Evolutionary conservation across 2,888 invertebrate genomes (phyloP), one percentile per base, ranked within the genome.

Genomic region (Rhyacophila evoluta): DNA sequence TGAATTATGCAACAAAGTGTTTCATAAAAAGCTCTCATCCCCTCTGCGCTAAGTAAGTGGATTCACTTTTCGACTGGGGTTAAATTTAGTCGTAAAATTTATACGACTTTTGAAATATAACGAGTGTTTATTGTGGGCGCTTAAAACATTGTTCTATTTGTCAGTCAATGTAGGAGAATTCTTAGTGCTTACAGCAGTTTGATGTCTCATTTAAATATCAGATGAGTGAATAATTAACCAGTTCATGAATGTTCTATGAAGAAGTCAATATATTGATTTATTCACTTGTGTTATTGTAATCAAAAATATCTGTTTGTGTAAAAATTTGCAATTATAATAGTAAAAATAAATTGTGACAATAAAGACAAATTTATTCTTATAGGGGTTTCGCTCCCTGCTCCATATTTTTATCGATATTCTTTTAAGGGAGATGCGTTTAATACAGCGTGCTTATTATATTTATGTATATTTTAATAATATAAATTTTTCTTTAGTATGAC

Each of bases 51-150:
- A 19, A 55, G 55, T 25, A 55, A 55, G 55, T 25, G 25, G 55
- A 25, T 55, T 55, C 55, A 55, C 55, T 55, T 55, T 55, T 55
- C 12, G 19, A 55, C 55, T 10, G 55, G 55, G 55, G 55, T 55
- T 15, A 55, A 25, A 55, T 55, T 25, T 19, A 55, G 8, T 19
- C 55, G 55, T 55, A 55, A 55, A 25, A 55, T 19, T 8, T 10
- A 19, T 25, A 55, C 55, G 19, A 55, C 55, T 19, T 25, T 55
- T 55, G 8, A 55, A 55, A 55, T 25, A 55, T 25, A 55, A 55
- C 55, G 55, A 55, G 25, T 39, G 39, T 39, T 39, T 39, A 12
- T 1, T 4, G n/a, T n/a, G n/a, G 4, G 15, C 5, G 41, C 1
- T 6, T 41, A 0, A 2, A 41, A 41, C 15, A 15, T 33, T 33